Evolutionary conservation across 2,888 invertebrate genomes (phyloP), one percentile per base, ranked within the genome.

Genomic region (Polietes domitor): DNA sequence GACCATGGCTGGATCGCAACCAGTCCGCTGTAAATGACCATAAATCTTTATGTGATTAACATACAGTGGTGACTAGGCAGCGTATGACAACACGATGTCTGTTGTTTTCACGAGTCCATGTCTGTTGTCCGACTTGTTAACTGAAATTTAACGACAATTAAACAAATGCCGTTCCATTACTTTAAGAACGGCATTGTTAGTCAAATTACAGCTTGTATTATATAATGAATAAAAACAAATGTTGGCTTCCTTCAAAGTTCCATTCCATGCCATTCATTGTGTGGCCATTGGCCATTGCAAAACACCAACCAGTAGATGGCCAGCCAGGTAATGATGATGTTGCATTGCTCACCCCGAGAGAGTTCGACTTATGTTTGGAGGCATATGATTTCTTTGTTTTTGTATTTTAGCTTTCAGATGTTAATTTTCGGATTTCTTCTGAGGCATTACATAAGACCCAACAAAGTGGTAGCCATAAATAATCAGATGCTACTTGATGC

Each of bases 401-500:
- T 79, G 32, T 72, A 17, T 71, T 70, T 37, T 53, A 6, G 7
- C 32, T 77, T 21, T 47, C 26, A 10, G 43, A 41, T 47, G 72
- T 73, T 79, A 63, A 63, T 63, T n/a, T 63, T 37, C n/a, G 15
- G 37, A 68, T n/a, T 71, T 71, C 53, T 71, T 75, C 19, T 70
- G 15, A 68, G 32, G 71, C 19, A 71, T 80, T 77, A 43, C 70
- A 76, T 71, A 81, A 81, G 58, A 73, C 24, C 75, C 15, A 61
- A 72, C 28, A 58, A 68, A 77, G 37, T 75, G 47, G 65, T 28
- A 75, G 63, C 37, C 37, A 63, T 77, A 71, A 83, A 77, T 71
- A 80, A 83, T 80, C 53, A 65, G 80, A 83, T 80, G 83, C 77
- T 80, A 72, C 71, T 74, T 21, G 47, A 43, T 63, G 19, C 53